Conservation (phyloP, 2,113 vertebrate genomes). For the Notarius lentiginosus region DNA sequence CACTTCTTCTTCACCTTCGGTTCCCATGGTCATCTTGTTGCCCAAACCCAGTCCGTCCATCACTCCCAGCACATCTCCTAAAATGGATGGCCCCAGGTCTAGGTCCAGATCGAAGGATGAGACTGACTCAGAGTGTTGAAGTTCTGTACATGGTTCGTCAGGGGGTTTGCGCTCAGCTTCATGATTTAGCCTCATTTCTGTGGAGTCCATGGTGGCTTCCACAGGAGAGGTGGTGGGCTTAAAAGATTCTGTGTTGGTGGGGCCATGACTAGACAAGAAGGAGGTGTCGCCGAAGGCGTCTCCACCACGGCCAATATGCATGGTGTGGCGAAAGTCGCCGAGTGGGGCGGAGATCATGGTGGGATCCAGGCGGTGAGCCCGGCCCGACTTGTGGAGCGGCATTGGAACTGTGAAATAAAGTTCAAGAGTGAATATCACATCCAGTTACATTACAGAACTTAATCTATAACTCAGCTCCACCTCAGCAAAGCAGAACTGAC, state of each 20-base stretch:
- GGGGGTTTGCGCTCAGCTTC: constrained; percentile 24
- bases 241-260: constrained; percentile 50
- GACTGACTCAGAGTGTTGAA: constrained; percentile 66
- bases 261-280: constrained; percentile 79
- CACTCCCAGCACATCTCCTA: constrained; percentile 81
- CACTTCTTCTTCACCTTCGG: constrained; percentile 51
- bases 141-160: constrained; percentile 47
- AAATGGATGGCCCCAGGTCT: constrained; percentile 77
- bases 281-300: constrained; percentile 89
- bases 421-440: neutral
- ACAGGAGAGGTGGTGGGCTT: constrained; percentile 21
- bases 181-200: constrained; percentile 47
- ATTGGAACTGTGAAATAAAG: constrained; percentile 61
- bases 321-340: constrained; percentile 87
- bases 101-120: constrained; percentile 80
- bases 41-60: constrained; percentile 72
- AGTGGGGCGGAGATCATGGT: constrained; percentile 85
- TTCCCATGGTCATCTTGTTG: constrained; percentile 44
- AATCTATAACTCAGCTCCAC: too few relatives aligned
- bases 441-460: neutral
- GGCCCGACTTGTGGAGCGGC: constrained; percentile 83
- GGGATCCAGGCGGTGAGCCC: constrained; percentile 75
- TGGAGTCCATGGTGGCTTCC: constrained; percentile 43
- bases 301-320: constrained; percentile 86
- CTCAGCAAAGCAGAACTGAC: neutral